Conservation (phyloP, 2,113 vertebrate species). For the Pseudorhombus dupliciocellatus region DNA sequence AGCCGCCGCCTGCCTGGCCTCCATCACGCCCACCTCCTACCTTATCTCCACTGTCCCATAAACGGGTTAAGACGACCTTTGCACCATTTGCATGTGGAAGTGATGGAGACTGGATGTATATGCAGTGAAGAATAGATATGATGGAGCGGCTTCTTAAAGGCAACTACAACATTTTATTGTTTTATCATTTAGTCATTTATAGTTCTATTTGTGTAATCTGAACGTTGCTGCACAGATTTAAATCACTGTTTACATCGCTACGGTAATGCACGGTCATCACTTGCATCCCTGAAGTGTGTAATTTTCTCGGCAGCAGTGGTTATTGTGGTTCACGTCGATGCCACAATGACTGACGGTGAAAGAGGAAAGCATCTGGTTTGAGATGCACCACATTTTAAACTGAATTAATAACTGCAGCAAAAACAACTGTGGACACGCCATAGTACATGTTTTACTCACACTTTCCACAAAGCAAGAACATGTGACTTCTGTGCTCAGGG, state of each 20-base stretch:
- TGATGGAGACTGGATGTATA: constrained; percentile 18
- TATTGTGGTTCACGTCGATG: constrained; percentile 6
- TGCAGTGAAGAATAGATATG: no score
- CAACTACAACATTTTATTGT: not conserved
- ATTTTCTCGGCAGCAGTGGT: constrained; percentile 18
- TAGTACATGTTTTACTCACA: no score
- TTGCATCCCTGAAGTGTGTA: constrained; percentile 14
- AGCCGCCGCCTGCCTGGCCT: constrained; percentile 54
- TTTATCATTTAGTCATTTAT: constrained; percentile 28
- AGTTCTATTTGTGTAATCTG: not conserved
- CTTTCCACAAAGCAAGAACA: no score
- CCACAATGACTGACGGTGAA: no score
- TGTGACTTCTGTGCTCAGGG: no score
- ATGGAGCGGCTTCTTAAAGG: constrained; percentile 3
- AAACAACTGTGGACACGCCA: not conserved
- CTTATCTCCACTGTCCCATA: constrained; percentile 62
- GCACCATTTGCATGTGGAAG: not conserved
- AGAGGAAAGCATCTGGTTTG: no score
- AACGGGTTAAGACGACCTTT: not conserved
- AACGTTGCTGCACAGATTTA: not conserved
- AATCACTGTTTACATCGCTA: not conserved
- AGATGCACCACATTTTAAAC: not conserved
- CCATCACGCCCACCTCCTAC: constrained; percentile 52
- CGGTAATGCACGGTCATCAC: not conserved
- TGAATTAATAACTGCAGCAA: not conserved